These are phyloP conservation scores for Helleia helle DNA, from an alignment of 2,888 invertebrate species.

Conservation along the genomic window DNA sequence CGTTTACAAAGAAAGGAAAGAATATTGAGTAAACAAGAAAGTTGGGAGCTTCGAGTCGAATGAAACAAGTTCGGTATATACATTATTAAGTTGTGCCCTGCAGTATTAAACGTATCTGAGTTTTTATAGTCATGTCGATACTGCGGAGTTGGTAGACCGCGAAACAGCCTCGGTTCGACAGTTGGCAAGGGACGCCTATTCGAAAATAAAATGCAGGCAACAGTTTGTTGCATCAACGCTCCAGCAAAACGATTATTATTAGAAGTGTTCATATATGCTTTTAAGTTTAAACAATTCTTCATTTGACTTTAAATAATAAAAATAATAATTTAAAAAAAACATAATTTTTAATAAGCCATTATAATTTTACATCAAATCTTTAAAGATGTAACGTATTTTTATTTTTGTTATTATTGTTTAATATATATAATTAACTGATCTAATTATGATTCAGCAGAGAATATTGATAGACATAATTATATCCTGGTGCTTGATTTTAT, in stretches of 20 bases:
- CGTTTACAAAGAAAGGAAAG: slow-evolving; percentile 51
- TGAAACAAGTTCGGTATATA: slow-evolving; percentile 57
- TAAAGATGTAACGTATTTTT: too few relatives aligned
- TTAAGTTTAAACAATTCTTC: too few relatives aligned
- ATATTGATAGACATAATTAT: too few relatives aligned
- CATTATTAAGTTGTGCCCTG: slow-evolving; percentile 58
- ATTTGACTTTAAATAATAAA: too few relatives aligned
- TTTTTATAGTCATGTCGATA: slow-evolving; percentile 57
- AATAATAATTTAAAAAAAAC: too few relatives aligned
- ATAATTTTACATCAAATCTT: too few relatives aligned
- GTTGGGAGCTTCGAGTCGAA: slow-evolving; percentile 43
- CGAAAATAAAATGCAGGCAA: slow-evolving; percentile 62
- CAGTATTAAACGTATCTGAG: slow-evolving; percentile 48
- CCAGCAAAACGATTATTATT: slow-evolving; percentile 23
- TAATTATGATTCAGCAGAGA: too few relatives aligned
- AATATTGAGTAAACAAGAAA: slow-evolving; percentile 55
- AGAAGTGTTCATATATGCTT: too few relatives aligned
- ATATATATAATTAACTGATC: too few relatives aligned
- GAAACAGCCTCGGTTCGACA: slow-evolving; percentile 48
- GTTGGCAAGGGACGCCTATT: slow-evolving; percentile 56
- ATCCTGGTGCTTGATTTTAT: too few relatives aligned
- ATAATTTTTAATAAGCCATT: too few relatives aligned
- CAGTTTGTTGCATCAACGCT: slow-evolving; percentile 44
- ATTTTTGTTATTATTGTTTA: too few relatives aligned
- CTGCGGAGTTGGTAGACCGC: slow-evolving; percentile 47